These are phyloP conservation scores for Nycticryphes semicollaris DNA, from an alignment of 2,113 vertebrate species.

Conservation along the genomic window DNA sequence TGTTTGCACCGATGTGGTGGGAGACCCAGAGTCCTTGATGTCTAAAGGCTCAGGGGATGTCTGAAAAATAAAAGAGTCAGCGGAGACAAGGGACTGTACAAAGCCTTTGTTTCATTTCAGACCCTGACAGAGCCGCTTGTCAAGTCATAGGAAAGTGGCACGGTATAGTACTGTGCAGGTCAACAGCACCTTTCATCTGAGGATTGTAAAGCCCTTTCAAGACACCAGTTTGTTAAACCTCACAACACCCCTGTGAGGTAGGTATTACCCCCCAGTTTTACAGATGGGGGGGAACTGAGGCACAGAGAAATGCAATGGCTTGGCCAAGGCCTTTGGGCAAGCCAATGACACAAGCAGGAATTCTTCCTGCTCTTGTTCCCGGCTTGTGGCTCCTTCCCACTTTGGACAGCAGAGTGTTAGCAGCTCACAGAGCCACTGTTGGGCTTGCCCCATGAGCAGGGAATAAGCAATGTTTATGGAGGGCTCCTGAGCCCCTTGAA, in stretches of 20 bases:
- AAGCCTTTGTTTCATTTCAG: constrained; percentile 46
- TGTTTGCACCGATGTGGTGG: neutral
- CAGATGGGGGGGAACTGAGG: constrained; percentile 18
- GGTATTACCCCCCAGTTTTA: neutral
- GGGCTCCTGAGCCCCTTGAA: neutral
- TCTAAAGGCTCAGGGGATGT: neutral
- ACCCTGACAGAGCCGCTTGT: constrained; percentile 11
- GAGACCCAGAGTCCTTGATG: neutral
- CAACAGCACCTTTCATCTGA: constrained; percentile 57
- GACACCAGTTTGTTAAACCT: constrained; percentile 40
- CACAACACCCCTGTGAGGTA: constrained; percentile 66
- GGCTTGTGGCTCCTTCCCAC: neutral
- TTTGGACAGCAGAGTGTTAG: neutral
- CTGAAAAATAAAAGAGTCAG: neutral
- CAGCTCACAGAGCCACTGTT: neutral
- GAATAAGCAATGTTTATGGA: neutral
- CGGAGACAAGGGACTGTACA: neutral
- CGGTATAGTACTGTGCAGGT: neutral
- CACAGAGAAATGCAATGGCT: constrained; percentile 29
- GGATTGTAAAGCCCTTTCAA: constrained; percentile 31
- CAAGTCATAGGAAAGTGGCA: constrained; percentile 59
- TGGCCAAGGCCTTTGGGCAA: neutral
- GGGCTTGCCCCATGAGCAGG: neutral
- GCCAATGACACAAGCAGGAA: neutral
- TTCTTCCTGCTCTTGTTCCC: neutral